A percentile compares a stretch with the other conserved stretches of the same genome.
Evolutionary conservation across 2,113 vertebrate species (phyloP).

Genomic region (Psephotus haematonotus): DNA sequence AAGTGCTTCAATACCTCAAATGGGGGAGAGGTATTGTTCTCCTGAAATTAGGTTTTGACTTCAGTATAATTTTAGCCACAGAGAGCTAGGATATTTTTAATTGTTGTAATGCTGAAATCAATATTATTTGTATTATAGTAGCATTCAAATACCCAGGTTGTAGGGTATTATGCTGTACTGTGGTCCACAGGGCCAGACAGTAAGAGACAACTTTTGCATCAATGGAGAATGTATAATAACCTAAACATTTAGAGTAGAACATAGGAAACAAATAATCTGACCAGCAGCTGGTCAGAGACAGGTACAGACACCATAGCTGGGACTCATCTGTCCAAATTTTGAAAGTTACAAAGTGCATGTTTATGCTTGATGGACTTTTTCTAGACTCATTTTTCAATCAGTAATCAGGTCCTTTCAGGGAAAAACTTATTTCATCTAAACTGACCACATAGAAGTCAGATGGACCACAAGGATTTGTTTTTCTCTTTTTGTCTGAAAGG

Average conservation of each 20-base stretch:
- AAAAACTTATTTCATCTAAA: background rate
- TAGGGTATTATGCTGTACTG: background rate
- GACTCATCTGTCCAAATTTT: background rate
- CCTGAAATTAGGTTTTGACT: background rate
- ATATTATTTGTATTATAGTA: background rate
- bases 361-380: background rate
- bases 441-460: background rate
- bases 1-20: background rate
- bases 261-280: background rate
- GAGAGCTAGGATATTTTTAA: background rate
- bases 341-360: background rate
- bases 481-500: background rate
- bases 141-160: background rate
- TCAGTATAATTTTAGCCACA: background rate
- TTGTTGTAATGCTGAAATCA: background rate
- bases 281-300: background rate
- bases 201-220: background rate
- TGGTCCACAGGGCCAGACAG: background rate
- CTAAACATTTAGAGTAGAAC: background rate
- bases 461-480: background rate
- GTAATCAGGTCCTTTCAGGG: background rate
- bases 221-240: background rate
- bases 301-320: background rate
- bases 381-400: background rate
- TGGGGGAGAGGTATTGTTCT: accelerated